Base-by-base conservation (phyloP, 2,888 invertebrate genomes). In the Microplitis deprimator region DNA sequence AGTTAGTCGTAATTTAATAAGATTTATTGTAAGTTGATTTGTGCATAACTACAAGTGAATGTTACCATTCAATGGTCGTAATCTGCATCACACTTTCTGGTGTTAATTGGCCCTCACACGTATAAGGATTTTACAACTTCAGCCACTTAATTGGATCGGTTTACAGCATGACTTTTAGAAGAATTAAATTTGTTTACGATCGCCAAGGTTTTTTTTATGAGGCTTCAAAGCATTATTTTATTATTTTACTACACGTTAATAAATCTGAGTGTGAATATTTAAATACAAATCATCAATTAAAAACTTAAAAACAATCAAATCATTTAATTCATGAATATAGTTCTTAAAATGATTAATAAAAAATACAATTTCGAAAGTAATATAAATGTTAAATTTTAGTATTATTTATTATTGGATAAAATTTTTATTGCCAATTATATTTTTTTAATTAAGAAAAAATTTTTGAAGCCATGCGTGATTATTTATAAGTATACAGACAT, bases 141-240 rank as follows among this genome's bases (percentile, higher is more conserved):
- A 75, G 79, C 77, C 82, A 81, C 83, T 85, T 87, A 87, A 86
- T 86, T 84, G 85, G 83, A 85, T 86, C 85, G 84, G 81, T 87
- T 88, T 88, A 87, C 85, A 86, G 79, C 84, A 77, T 75, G 79
- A 73, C 78, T 79, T 77, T 80, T 73, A 75, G 73, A 67, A 79
- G 75, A 75, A 83, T 84, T 84, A 83, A 85, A 85, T 85, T 85
- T 85, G 82, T 88, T 87, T 87, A 87, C 85, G 85, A 83, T 82
- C 77, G 68, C 73, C 73, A 69, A 80, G 72, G 73, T 76, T 76
- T 78, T 72, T 72, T 73, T 73, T 76, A 40, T 68, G 40, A 50
- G 60, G n/a, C 17, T 71, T 71, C 29, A n/a, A 62, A 62, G 7
- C 38, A 8, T 29, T 29, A 29, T 20, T 29, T 29, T 65, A 29